These are phyloP conservation scores for Mycetomoellerius zeteki DNA, from an alignment of 1,140 invertebrate species.

Conservation along the genomic window DNA sequence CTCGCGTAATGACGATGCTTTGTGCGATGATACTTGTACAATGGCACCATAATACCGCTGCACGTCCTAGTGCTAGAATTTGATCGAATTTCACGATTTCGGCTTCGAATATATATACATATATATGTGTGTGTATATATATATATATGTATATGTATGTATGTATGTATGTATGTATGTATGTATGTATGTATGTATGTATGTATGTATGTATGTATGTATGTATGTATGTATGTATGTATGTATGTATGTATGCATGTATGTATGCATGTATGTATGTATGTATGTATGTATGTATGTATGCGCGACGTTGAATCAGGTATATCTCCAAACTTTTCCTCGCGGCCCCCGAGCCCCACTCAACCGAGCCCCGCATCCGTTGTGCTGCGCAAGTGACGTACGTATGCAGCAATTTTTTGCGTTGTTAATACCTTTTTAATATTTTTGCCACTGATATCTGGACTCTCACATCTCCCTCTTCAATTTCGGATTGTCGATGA, in stretches of 20 bases:
- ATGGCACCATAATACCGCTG: not conserved
- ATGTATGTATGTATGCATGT: no score
- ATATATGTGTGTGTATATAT: no score
- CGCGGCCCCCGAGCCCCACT: conserved; percentile 69
- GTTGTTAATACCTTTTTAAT: conserved; percentile 81
- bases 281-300: no score
- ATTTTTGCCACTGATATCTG: conserved; percentile 73
- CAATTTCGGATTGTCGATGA: conserved; percentile 73
- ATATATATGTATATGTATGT: no score
- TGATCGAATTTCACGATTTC: not conserved
- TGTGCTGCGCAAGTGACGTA: conserved; percentile 73
- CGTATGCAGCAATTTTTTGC: conserved; percentile 74
- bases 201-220: no score
- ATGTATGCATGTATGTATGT: no score
- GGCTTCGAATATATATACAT: not conserved
- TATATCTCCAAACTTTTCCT: conserved; percentile 78
- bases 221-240: no score
- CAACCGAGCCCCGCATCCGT: conserved; percentile 80
- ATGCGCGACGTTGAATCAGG: conserved; percentile 67
- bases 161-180: no score
- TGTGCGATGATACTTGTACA: not conserved
- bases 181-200: no score
- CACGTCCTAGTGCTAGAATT: not conserved
- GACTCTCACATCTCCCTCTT: conserved; percentile 61
- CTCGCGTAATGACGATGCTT: not conserved